Evolutionary conservation across 2,888 invertebrate genomes (phyloP), one percentile per base, ranked within the genome.

Genomic region (Chrysolina americana): DNA sequence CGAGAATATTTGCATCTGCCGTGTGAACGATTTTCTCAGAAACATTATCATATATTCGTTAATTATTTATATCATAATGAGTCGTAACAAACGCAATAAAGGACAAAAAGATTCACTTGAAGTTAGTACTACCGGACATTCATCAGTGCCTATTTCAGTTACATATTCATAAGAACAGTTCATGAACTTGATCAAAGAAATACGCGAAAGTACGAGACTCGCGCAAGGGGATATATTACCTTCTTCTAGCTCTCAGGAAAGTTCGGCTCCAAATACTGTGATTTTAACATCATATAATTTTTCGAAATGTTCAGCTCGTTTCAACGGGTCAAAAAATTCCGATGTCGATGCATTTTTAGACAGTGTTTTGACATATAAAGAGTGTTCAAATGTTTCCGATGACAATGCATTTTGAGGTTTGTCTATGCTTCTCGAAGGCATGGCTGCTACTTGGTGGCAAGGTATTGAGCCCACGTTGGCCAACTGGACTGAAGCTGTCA

Each of bases 401-500:
- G 48, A 68, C n/a, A 68, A 50, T 53, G 50, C 68, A 36, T 53
- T 68, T 36, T 50, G 50, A 3, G 68, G 50, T 48, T 50, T 68
- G 19, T 50, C 68, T n/a, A 68, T 68, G 50, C 47, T 68, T 41
- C 68, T 68, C 11, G 53, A 28, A 68, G 68, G 50, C 36, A 53
- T 68, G n/a, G 68, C 68, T 36, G 68, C 68, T 53, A 50, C 68
- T 41, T 68, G 50, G 68, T 50, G 68, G 68, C 68, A 68, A 48
- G 68, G 68, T 10, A 53, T 68, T n/a, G 50, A 68, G 23, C 41
- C 41, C 50, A 48, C 68, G n/a, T 13, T 50, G 36, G 9, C 47
- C 1, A 50, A 68, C 6, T 68, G 68, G 50, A 50, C n/a, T 13
- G 47, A 41, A 23, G 4, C 66, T 41, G 47, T 66, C 47, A 48